Conservation (phyloP, 2,113 vertebrate genomes). For the Phasianus colchicus region DNA sequence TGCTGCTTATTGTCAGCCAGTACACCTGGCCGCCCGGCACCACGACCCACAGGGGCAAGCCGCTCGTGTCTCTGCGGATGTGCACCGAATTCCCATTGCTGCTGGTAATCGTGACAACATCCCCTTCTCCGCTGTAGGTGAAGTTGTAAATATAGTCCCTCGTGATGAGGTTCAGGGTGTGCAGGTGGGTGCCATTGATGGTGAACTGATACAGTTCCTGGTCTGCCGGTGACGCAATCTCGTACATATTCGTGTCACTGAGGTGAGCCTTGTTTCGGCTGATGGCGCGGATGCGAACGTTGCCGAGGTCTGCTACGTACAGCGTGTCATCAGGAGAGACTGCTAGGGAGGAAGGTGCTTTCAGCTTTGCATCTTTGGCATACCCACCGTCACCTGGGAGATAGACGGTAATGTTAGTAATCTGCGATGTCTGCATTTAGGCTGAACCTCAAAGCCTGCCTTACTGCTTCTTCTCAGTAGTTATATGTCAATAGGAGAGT, state of each 20-base stretch:
- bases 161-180: slow-evolving; percentile 94
- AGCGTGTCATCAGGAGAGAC: slow-evolving; percentile 93
- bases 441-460: neutral
- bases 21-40: slow-evolving; percentile 93
- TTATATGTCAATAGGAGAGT: slow-evolving; percentile 60
- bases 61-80: slow-evolving; percentile 89
- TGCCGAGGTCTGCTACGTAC: slow-evolving; percentile 94
- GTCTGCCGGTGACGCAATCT: slow-evolving; percentile 93
- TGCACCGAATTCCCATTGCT: slow-evolving; percentile 87
- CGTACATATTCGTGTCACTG: slow-evolving; percentile 83
- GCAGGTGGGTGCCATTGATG: slow-evolving; percentile 91
- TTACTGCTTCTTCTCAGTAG: neutral
- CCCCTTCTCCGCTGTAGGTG: slow-evolving; percentile 87
- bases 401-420: slow-evolving; percentile 30
- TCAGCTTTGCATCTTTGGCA: slow-evolving; percentile 93
- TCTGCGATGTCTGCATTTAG: neutral
- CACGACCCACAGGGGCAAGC: slow-evolving; percentile 92
- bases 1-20: slow-evolving; percentile 95
- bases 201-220: slow-evolving; percentile 97
- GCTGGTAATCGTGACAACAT: slow-evolving; percentile 83
- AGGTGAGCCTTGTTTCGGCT: slow-evolving; percentile 89
- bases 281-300: slow-evolving; percentile 92
- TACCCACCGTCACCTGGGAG: slow-evolving; percentile 92
- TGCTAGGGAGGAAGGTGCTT: slow-evolving; percentile 92
- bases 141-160: slow-evolving; percentile 95